Evolutionary conservation across 2,113 vertebrate species (phyloP).

Genomic region (Psammodynastes pulverulentus): DNA sequence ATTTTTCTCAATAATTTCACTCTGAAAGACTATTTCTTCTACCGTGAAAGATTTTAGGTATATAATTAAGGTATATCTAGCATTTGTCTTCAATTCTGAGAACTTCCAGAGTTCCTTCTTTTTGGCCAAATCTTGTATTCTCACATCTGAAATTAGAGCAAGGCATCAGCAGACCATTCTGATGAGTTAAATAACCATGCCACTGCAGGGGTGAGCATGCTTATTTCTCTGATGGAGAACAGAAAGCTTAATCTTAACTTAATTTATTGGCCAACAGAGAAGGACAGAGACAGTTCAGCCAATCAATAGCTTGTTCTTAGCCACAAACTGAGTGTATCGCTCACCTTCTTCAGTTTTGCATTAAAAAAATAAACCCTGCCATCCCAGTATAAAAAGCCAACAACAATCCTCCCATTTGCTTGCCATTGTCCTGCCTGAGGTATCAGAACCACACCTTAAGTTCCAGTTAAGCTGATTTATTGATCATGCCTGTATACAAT

Average conservation of each 20-base stretch:
- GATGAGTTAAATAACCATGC: not conserved
- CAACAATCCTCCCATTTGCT: not conserved
- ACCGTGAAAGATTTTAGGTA: not conserved
- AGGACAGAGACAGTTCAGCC: not conserved
- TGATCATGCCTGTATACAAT: not conserved
- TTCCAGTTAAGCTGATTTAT: not conserved
- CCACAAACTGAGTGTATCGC: not conserved
- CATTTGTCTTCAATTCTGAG: not conserved
- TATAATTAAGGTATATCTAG: not conserved
- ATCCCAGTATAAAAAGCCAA: not conserved
- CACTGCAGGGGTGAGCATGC: not conserved
- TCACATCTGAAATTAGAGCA: not conserved
- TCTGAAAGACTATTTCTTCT: not conserved
- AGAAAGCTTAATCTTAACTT: not conserved
- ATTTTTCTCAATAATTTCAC: not conserved
- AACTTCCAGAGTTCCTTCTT: not conserved
- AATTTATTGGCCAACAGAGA: not conserved
- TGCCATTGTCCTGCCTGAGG: not conserved
- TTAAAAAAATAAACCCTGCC: not conserved
- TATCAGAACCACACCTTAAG: not conserved
- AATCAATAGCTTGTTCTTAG: not conserved
- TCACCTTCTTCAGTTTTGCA: not conserved
- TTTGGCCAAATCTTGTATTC: not conserved
- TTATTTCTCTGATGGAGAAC: not conserved
- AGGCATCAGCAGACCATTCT: not conserved